Percentiles rank a stretch among this genome's conserved stretches.
Evolutionary conservation across 2,113 vertebrate genomes (phyloP).

Genomic region (Cavia porcellus): DNA sequence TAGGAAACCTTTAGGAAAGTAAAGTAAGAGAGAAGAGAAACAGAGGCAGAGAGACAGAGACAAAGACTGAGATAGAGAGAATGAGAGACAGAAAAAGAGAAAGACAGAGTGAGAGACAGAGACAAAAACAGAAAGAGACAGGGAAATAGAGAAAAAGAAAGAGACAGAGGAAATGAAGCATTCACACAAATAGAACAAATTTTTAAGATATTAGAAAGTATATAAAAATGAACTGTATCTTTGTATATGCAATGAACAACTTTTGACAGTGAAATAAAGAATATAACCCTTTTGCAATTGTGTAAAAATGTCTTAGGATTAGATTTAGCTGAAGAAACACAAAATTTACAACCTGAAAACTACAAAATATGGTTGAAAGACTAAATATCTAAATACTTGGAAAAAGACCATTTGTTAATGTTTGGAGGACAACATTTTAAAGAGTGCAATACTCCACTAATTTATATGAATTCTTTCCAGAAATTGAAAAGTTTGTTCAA

Average conservation of each 20-base stretch:
- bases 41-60: fast-evolving
- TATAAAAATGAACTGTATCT: not conserved
- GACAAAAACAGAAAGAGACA: not conserved
- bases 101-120: not conserved
- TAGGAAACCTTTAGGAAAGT: not conserved
- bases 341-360: not conserved
- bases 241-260: not conserved
- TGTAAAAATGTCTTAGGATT: not conserved
- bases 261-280: too few relatives aligned
- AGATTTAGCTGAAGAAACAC: not conserved
- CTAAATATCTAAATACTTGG: not conserved
- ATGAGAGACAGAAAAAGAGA: not conserved
- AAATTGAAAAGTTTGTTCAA: not conserved
- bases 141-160: too few relatives aligned
- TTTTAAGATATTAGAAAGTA: not conserved
- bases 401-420: not conserved
- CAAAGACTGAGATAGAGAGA: not conserved
- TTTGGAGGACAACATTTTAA: not conserved
- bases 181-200: not conserved
- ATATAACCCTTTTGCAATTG: not conserved
- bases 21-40: not conserved
- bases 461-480: not conserved
- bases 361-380: not conserved
- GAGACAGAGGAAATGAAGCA: not conserved
- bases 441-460: not conserved